These are phyloP conservation scores for Fregetta grallaria DNA, from an alignment of 2,113 vertebrate genomes.

Conservation along the genomic window DNA sequence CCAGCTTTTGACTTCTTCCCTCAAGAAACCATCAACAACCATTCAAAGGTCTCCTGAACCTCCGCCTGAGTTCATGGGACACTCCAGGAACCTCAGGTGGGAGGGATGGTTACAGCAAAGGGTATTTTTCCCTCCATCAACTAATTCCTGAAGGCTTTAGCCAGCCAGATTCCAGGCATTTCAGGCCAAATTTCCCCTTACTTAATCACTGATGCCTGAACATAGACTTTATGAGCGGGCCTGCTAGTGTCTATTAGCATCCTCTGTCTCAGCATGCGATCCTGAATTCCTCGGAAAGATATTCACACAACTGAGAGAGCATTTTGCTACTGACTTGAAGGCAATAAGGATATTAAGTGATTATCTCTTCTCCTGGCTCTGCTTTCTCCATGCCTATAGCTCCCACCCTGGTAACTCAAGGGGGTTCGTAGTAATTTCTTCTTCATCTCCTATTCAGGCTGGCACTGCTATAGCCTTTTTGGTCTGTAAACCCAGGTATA, in stretches of 20 bases:
- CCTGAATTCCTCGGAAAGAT: background rate
- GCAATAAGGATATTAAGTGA: background rate
- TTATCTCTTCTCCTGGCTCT: background rate
- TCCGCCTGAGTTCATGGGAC: accelerated
- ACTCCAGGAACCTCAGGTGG: background rate
- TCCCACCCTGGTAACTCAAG: background rate
- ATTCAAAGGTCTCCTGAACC: background rate
- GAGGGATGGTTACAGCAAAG: background rate
- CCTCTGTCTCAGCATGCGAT: background rate
- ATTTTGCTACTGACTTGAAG: background rate
- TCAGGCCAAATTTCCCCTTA: background rate
- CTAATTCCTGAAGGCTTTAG: background rate
- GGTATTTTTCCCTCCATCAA: accelerated
- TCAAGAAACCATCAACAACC: background rate
- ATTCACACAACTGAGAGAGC: background rate
- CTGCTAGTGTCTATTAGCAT: background rate
- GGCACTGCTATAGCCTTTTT: background rate
- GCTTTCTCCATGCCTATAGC: background rate
- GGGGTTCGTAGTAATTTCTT: background rate
- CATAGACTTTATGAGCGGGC: background rate
- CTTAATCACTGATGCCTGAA: background rate
- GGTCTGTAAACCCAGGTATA: background rate
- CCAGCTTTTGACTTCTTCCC: background rate
- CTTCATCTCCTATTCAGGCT: background rate
- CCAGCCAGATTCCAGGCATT: background rate